Evolutionary conservation across 1,140 invertebrate genomes (phyloP).

Genomic region (Asobara japonica): DNA sequence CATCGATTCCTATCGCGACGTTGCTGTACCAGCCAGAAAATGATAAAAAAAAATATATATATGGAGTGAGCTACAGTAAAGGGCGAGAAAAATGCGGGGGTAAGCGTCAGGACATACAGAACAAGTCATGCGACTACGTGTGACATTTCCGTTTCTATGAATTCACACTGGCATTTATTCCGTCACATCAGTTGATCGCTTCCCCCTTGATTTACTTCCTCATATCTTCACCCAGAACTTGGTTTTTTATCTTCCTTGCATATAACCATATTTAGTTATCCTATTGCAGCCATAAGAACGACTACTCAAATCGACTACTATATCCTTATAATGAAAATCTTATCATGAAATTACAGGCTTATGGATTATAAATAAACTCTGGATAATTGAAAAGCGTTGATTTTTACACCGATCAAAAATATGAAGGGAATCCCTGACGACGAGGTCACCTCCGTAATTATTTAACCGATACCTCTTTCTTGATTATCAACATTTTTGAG

Average conservation of each 20-base stretch:
- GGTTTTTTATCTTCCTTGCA: background rate
- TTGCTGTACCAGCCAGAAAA: slow-evolving; percentile 10
- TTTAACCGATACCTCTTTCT: no score
- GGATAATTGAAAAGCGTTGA: background rate
- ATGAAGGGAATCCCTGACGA: no score
- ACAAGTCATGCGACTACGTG: background rate
- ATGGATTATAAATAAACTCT: background rate
- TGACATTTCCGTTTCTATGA: slow-evolving; percentile 11
- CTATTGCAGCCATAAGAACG: no score
- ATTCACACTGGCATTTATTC: slow-evolving; percentile 11
- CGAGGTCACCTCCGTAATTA: no score
- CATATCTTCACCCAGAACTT: background rate
- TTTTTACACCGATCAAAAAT: background rate
- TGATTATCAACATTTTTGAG: no score
- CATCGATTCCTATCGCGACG: slow-evolving; percentile 16
- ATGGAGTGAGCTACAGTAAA: background rate
- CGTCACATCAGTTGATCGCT: slow-evolving; percentile 7
- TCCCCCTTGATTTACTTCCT: background rate
- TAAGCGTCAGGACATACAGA: slow-evolving; percentile 20
- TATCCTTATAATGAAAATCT: no score
- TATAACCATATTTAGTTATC: background rate
- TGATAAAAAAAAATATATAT: background rate
- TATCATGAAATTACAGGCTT: no score
- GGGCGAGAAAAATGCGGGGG: background rate
- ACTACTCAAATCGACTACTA: no score